Percentiles rank a stretch among this genome's conserved stretches.
Evolutionary conservation across 2,113 vertebrate genomes (phyloP).

Genomic region (Cynopterus brachyotis): DNA sequence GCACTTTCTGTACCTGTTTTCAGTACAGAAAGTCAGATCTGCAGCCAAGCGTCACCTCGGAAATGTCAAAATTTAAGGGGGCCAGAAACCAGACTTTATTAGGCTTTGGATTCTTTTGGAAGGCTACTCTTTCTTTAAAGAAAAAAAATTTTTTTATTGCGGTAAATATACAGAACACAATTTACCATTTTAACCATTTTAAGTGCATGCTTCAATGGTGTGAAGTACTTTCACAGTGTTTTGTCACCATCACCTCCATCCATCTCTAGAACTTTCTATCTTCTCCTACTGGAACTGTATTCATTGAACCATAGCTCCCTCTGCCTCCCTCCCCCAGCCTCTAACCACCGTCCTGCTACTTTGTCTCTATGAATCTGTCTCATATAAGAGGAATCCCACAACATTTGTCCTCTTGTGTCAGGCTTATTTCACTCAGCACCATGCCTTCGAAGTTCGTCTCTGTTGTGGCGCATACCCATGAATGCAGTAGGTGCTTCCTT

Average conservation of each 20-base stretch:
- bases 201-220: background rate
- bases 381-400: accelerated
- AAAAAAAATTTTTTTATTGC: background rate
- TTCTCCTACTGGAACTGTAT: background rate
- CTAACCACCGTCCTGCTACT: background rate
- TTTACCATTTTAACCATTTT: background rate
- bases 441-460: background rate
- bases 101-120: background rate
- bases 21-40: background rate
- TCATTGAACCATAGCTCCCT: background rate
- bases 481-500: background rate
- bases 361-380: background rate
- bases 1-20: background rate
- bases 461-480: accelerated
- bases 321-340: background rate
- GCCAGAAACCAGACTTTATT: background rate
- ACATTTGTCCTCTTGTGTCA: background rate
- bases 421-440: background rate
- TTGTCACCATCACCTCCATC: accelerated
- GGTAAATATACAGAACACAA: background rate
- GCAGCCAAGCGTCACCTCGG: background rate
- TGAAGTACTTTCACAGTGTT: background rate
- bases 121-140: background rate
- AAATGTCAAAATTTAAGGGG: background rate
- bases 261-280: background rate